Base-by-base conservation (phyloP, 2,113 vertebrate genomes). In the Xiphias gladius region DNA sequence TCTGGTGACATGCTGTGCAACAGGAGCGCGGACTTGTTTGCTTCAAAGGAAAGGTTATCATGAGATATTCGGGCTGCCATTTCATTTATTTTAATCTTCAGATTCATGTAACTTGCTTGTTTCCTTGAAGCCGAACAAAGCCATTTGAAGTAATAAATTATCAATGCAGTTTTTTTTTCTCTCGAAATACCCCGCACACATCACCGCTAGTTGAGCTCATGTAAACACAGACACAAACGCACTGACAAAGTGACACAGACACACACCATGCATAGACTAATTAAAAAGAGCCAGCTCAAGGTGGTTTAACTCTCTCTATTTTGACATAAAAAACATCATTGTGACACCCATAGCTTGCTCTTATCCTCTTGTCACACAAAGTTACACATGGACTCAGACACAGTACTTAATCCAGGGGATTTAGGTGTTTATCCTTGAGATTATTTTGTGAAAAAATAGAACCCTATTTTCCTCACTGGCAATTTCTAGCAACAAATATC, bases 91-190 rank as follows among this genome's bases (percentile, higher is more conserved):
- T 67, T 81, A 76, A 86, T 80, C 59, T 86, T 52, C 68, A 54
- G 55, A 70, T 90, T 73, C 73, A 68, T 87, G 64, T 75, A 65
- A 86, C 63, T 65, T 77, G 63, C 32, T 50, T 73, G 35, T 80
- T 68, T 82, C 71, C 39, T 59, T 76, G 84, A 63, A 85, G 76
- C 72, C 63, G 11, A 72, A 76, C 79, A 52, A 59, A 55, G 50
- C 37, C 83, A 43, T 86, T 79, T 78, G 64, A 77, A 79, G 78
- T 81, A 74, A 86, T 85, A 43, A 86, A 91, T 86, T 72, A 87
- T 81, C 80, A 79, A 76, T 84, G 58, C 37, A 43, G 13, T 12
- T 48, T 20, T 61, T 1, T 24, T n/a, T 5, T 4, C 12, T 12
- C 22, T 28, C 57, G 35, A 50, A 87, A 85, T 79, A 80, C 58